A percentile compares a stretch with the other conserved stretches of the same genome.
phyloP scores from a whole-genome alignment of 2,888 invertebrate species.

The Drosophila fungiperda region DNA sequence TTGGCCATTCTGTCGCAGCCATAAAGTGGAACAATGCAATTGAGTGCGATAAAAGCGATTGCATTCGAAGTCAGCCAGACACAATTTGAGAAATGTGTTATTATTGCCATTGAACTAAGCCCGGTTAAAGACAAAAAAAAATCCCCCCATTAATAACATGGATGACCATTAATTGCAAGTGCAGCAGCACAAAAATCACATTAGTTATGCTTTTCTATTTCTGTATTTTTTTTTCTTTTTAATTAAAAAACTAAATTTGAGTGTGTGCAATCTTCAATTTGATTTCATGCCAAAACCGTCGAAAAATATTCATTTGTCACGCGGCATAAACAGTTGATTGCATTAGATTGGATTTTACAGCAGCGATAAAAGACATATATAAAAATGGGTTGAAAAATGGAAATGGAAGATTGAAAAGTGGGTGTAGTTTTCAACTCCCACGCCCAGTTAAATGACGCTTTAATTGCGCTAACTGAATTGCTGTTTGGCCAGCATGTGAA shows the following conservation, averaged over 20 bases:
- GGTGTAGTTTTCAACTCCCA: slow-evolving; percentile 56
- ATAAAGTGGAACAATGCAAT: slow-evolving; percentile 62
- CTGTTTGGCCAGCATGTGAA: slow-evolving; percentile 38
- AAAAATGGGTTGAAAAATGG: neutral
- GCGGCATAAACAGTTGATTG: slow-evolving; percentile 26
- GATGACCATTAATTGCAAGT: slow-evolving; percentile 60
- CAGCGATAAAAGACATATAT: neutral
- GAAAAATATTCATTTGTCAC: slow-evolving; percentile 60
- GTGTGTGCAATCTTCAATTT: slow-evolving; percentile 14
- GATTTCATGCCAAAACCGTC: slow-evolving; percentile 33
- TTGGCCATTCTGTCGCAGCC: slow-evolving; percentile 45
- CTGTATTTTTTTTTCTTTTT: slow-evolving; percentile 30
- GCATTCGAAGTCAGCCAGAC: slow-evolving; percentile 11
- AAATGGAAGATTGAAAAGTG: slow-evolving; percentile 9
- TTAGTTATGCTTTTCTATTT: slow-evolving; percentile 53
- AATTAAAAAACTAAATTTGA: slow-evolving; percentile 52
- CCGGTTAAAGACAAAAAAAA: slow-evolving; percentile 4
- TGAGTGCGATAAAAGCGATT: neutral
- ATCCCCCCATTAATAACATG: slow-evolving; percentile 46
- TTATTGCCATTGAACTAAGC: slow-evolving; percentile 56
- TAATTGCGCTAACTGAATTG: slow-evolving; percentile 70
- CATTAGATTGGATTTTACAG: slow-evolving; percentile 1
- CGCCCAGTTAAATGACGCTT: slow-evolving; percentile 75
- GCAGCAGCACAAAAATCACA: slow-evolving; percentile 40
- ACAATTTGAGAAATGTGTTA: slow-evolving; percentile 61